These are phyloP conservation scores for Tupaia tana DNA, from an alignment of 2,113 vertebrate species.

Conservation along the genomic window DNA sequence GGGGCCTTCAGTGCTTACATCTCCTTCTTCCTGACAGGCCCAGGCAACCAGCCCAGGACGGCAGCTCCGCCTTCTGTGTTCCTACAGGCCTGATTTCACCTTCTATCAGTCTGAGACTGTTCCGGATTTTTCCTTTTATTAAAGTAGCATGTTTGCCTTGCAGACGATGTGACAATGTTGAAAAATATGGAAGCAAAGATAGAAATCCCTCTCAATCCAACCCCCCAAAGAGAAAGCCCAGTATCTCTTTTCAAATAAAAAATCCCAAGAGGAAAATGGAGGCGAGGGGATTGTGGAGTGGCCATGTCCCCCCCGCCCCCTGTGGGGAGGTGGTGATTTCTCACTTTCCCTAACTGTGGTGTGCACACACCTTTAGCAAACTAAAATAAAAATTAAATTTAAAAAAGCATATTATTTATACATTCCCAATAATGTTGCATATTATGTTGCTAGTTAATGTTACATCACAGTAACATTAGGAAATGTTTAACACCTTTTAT, in stretches of 20 bases:
- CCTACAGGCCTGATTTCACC: neutral
- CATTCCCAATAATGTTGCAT: neutral
- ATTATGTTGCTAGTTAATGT: neutral
- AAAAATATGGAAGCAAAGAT: neutral
- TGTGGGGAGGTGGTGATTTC: too few relatives aligned
- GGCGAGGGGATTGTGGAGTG: too few relatives aligned
- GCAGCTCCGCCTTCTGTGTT: neutral
- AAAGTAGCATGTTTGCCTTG: neutral
- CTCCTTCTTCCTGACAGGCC: neutral
- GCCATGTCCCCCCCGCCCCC: too few relatives aligned
- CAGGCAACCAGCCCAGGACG: neutral
- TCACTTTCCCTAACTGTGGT: too few relatives aligned
- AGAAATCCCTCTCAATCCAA: neutral
- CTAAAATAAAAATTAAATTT: too few relatives aligned
- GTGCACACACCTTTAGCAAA: too few relatives aligned
- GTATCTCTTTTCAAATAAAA: neutral
- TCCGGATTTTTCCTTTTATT: neutral
- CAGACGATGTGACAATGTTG: neutral
- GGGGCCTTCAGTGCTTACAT: neutral
- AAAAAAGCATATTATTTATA: neutral
- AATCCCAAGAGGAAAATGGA: too few relatives aligned
- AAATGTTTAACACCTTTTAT: neutral
- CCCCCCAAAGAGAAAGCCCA: neutral
- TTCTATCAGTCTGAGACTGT: rapidly evolving
- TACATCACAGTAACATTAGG: neutral